Base-by-base conservation (phyloP, 2,888 invertebrate species). In the Rhagonycha lutea region DNA sequence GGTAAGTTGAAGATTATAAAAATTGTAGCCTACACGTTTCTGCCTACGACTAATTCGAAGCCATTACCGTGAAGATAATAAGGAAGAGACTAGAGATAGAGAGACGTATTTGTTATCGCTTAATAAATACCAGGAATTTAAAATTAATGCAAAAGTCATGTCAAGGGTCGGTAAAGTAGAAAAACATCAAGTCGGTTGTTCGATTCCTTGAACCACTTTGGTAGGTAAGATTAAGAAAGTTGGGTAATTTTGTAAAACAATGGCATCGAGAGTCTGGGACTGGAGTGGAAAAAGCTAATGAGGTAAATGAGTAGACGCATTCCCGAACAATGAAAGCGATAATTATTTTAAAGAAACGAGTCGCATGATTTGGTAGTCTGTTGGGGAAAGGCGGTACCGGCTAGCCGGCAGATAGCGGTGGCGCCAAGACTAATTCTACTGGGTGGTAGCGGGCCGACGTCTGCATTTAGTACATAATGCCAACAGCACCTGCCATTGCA, bases 391-490 rank as follows among this genome's bases (percentile, higher is more conserved):
- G 78, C 78, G 79, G 81, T 79, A 80, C 77, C 78, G 78, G 76
- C 80, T 80, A 78, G 82, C 80, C 83, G 80, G 81, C 80, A 84
- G 85, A 84, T 85, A 85, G 84, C 82, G 77, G 79, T 83, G 85
- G 84, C 85, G 85, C 85, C 85, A 85, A 80, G 80, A 80, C 84
- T 82, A 83, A 85, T 85, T 85, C 83, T 83, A 80, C 81, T 81
- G 83, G 84, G 84, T 84, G 85, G 83, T 82, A 81, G 83, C 77
- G 73, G 74, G 76, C 77, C 76, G 81, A 78, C 80, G 78, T 77
- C 81, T 79, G 77, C 77, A 69, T 77, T 70, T 72, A 63, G 63
- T 63, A 63, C 63, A 63, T 63, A 63, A 63, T 63, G 63, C 63
- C 63, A 63, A 63, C 23, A 63, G 63, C 63, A 63, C 63, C 63